phyloP scores from a whole-genome alignment of 2,888 invertebrate species.

The Tetragonula carbonaria region DNA sequence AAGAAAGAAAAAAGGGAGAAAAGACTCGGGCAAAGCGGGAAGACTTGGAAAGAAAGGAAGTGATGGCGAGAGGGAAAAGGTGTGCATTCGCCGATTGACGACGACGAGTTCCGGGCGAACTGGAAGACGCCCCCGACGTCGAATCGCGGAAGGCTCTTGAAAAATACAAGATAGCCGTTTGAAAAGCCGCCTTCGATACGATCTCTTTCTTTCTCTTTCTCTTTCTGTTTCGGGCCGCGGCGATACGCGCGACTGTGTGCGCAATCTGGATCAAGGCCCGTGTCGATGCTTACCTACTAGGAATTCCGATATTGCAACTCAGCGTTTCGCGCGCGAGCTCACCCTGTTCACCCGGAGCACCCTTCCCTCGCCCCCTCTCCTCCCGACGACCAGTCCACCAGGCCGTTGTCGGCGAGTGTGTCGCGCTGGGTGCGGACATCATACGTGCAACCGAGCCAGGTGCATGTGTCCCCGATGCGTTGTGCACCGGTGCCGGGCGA shows the following conservation, averaged over 20 bases:
- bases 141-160: constrained; percentile 38
- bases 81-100: not conserved
- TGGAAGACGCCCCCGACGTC: constrained; percentile 9
- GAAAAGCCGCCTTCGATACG: constrained; percentile 40
- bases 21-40: not conserved
- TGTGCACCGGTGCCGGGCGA: constrained; percentile 13
- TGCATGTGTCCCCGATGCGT: constrained; percentile 47
- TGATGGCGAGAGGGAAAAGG: not conserved
- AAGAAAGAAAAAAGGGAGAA: not conserved
- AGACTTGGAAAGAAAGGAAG: too few species aligned
- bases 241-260: constrained; percentile 46
- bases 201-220: constrained; percentile 7
- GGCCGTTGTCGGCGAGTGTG: too few species aligned
- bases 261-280: constrained; percentile 79
- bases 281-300: constrained; percentile 75
- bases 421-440: constrained; percentile 1
- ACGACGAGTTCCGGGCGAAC: not conserved
- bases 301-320: constrained; percentile 79
- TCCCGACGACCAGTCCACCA: not conserved
- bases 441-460: constrained; percentile 24
- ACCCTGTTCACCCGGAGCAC: constrained; percentile 18
- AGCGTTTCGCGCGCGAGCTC: constrained; percentile 68
- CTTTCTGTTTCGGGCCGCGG: not conserved
- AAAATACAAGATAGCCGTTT: constrained; percentile 30
- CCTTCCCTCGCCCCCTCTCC: not conserved